A percentile compares a stretch with the other conserved stretches of the same genome.
Conservation (phyloP, 2,113 vertebrate genomes). For the Pedionomus torquatus region DNA sequence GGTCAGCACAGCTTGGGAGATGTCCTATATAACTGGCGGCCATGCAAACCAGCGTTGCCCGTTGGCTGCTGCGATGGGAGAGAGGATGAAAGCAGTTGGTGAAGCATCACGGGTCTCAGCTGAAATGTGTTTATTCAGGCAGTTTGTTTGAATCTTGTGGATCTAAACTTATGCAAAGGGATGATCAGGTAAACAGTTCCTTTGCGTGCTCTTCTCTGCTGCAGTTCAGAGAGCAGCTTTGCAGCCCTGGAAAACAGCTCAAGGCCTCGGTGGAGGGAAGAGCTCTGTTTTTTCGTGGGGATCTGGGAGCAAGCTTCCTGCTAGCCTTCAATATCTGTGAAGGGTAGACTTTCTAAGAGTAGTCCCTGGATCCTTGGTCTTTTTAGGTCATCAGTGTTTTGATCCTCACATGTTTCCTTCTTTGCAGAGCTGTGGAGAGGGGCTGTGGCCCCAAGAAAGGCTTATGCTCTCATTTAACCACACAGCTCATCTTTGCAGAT, state of each 20-base stretch:
- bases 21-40: slow-evolving; percentile 47
- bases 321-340: neutral
- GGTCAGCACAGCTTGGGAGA: slow-evolving; percentile 55
- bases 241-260: neutral
- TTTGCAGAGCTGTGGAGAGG: neutral
- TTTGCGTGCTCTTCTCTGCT: neutral
- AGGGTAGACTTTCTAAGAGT: neutral
- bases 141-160: neutral
- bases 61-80: neutral
- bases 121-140: neutral
- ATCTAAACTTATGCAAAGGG: rapidly evolving
- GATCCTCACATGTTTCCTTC: neutral
- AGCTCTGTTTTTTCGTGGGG: rapidly evolving
- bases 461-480: neutral
- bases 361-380: neutral
- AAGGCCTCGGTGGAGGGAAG: neutral
- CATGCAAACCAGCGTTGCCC: neutral
- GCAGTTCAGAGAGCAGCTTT: neutral
- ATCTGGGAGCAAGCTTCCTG: neutral
- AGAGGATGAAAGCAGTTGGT: neutral
- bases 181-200: neutral
- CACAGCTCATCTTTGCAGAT: neutral
- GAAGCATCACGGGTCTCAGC: neutral
- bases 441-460: neutral
- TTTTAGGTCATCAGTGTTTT: neutral